Percentiles rank a stretch among this genome's conserved stretches.
Evolutionary conservation across 2,888 invertebrate genomes (phyloP).

Genomic region (Drosophila barbarae): DNA sequence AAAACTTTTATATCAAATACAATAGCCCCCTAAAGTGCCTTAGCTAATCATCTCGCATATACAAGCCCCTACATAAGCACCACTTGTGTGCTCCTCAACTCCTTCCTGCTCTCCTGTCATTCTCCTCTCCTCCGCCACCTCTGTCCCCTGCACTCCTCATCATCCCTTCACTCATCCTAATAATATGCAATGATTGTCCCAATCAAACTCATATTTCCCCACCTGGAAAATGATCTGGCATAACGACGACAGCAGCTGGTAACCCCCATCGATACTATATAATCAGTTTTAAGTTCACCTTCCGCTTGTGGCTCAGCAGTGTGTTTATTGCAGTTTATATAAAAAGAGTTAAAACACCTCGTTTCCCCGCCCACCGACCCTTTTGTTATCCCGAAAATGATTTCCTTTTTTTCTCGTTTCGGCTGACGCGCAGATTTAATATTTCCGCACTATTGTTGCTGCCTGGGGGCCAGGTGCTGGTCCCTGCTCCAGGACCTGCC

Average conservation of each 20-base stretch:
- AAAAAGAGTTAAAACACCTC: conserved; percentile 11
- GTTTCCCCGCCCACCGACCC: no score
- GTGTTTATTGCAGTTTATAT: conserved; percentile 38
- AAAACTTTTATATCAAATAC: neutral
- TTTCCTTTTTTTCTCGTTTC: conserved; percentile 8
- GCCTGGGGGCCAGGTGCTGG: conserved; percentile 1
- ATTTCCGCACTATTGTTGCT: conserved; percentile 46
- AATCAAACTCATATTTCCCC: conserved; percentile 26
- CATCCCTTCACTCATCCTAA: neutral
- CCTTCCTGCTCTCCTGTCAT: no score
- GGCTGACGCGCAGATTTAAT: conserved; percentile 47
- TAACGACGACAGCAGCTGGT: conserved; percentile 17
- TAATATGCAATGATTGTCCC: conserved; percentile 9
- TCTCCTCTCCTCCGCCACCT: no score
- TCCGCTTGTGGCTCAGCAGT: conserved; percentile 6
- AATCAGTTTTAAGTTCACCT: conserved; percentile 33
- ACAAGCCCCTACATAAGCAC: neutral
- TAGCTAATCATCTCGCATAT: neutral
- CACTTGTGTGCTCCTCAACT: neutral
- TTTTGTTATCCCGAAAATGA: conserved; percentile 15
- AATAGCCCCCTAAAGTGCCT: neutral
- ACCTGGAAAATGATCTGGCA: conserved; percentile 2
- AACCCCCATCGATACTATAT: conserved; percentile 8
- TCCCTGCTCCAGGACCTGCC: no score
- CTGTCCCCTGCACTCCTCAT: no score